Evolutionary conservation across 1,140 invertebrate species (phyloP), one percentile per base, ranked within the genome.

Genomic region (Samia ricini): DNA sequence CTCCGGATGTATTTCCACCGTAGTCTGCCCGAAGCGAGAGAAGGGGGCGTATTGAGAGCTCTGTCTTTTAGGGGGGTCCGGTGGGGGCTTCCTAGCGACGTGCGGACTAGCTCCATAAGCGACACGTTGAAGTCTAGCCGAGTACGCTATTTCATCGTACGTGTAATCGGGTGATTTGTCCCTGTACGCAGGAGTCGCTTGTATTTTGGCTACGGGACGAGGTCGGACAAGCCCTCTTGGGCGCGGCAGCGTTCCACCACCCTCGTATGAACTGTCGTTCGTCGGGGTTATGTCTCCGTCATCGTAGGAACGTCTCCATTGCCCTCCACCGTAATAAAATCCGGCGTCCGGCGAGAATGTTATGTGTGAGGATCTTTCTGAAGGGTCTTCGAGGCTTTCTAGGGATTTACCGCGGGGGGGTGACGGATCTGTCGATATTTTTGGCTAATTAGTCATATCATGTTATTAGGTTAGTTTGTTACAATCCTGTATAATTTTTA

Each of bases 261-360:
- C 95, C 77, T 94, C 92, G 61, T 95, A 93, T 0, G 91, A 91
- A 19, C 91, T 92, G 88, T 97, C 96, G 79, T 97, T 97, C 58
- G 96, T 97, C 2, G 96, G 96, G 21, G 96, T 97, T 51, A 97
- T 94, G 83, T 97, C 96, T 19, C 96, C 96, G 79, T 97, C 96
- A 79, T 97, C 96, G 80, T 96, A 97, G 56, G 95, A 96, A 61
- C 96, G 93, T 66, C 96, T 92, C 95, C 96, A 97, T 64, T 91
- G 91, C 6, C 91, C 89, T 50, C 83, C 89, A 86, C 67, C 93
- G 67, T 85, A 91, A 74, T 90, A 91, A 77, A 91, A 90, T 18
- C 90, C 89, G 66, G 89, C 89, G 68, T 93, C 88, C 52, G 92
- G 81, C 23, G 91, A 91, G 71, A 94, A 94, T 48, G 93, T 94